A percentile compares a stretch with the other conserved stretches of the same genome.
These are phyloP conservation scores for Malthinus flaveolus DNA, from an alignment of 2,888 invertebrate species.

Conservation along the genomic window DNA sequence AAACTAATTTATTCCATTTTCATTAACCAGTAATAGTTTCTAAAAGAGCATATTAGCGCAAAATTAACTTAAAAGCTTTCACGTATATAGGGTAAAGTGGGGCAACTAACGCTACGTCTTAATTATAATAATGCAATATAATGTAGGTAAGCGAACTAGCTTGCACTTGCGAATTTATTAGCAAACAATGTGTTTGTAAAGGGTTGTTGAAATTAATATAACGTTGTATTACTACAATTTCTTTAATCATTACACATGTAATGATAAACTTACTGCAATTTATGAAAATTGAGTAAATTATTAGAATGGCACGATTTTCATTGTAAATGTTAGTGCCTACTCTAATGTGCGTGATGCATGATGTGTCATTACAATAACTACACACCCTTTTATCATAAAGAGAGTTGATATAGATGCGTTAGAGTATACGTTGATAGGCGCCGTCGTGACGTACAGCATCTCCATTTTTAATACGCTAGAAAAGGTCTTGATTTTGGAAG, in stretches of 20 bases:
- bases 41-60: background rate
- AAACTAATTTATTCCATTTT: slow-evolving; percentile 1
- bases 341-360: no score
- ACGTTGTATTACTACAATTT: slow-evolving; percentile 1
- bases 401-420: slow-evolving; percentile 27
- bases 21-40: background rate
- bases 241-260: background rate
- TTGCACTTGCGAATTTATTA: slow-evolving; percentile 3
- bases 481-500: background rate
- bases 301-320: no score
- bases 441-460: slow-evolving; percentile 38
- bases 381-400: slow-evolving; percentile 36
- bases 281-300: slow-evolving; percentile 2
- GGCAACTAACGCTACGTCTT: slow-evolving; percentile 2
- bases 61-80: slow-evolving; percentile 8
- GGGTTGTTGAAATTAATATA: background rate
- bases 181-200: background rate
- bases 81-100: slow-evolving; percentile 3
- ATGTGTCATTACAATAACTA: slow-evolving; percentile 30
- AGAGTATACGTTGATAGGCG: slow-evolving; percentile 32
- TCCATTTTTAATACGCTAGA: slow-evolving; percentile 21
- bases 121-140: slow-evolving; percentile 6
- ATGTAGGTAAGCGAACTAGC: background rate
- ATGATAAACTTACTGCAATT: background rate
- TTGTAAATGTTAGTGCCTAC: no score